These are phyloP conservation scores for Spilosoma lubricipeda DNA, from an alignment of 2,888 invertebrate species.

Conservation along the genomic window DNA sequence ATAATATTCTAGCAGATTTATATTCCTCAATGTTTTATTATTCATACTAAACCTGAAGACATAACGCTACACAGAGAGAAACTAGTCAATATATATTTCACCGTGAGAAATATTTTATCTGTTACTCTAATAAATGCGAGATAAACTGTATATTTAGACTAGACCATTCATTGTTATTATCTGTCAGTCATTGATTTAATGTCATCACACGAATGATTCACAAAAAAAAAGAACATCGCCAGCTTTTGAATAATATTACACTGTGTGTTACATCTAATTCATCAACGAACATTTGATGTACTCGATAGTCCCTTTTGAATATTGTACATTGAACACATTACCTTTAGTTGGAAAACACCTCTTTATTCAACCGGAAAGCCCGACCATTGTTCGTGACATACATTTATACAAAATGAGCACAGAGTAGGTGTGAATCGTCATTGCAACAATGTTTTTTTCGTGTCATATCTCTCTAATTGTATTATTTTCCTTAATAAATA, in stretches of 20 bases:
- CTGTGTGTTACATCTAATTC: constrained; percentile 18
- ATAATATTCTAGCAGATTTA: neutral
- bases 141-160: constrained; percentile 14
- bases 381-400: constrained; percentile 56
- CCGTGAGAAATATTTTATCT: neutral
- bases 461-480: constrained; percentile 19
- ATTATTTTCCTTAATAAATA: constrained; percentile 19
- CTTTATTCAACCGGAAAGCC: constrained; percentile 38
- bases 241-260: neutral
- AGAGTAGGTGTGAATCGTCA: constrained; percentile 15
- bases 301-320: constrained; percentile 11
- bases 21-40: neutral
- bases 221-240: constrained; percentile 11
- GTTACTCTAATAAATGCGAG: neutral
- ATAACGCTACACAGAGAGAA: neutral
- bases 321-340: constrained; percentile 16
- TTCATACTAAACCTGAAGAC: neutral
- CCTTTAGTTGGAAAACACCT: constrained; percentile 28
- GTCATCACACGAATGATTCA: constrained; percentile 15
- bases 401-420: constrained; percentile 31
- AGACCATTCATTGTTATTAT: constrained; percentile 8
- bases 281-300: neutral
- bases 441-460: constrained; percentile 31
- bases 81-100: neutral
- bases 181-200: constrained; percentile 10